Evolutionary conservation across 2,888 invertebrate species (phyloP), one percentile per base, ranked within the genome.

Genomic region (Heteropelma amictum): DNA sequence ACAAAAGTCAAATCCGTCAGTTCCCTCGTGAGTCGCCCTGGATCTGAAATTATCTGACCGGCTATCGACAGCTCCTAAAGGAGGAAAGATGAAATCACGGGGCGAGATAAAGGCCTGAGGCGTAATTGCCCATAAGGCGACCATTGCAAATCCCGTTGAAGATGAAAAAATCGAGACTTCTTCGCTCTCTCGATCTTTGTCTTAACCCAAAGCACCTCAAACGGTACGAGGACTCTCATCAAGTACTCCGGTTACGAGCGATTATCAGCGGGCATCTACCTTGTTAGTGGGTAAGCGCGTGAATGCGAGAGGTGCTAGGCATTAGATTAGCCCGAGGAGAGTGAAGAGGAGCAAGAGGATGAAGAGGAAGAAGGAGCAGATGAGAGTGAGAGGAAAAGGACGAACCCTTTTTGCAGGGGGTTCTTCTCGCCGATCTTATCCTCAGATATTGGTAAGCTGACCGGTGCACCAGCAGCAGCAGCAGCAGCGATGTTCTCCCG

Each of bases 201-300:
- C 42, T 23, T 33, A 63, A 40, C 42, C 53, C 38, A 19, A 65
- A 12, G 47, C 65, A 67, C 49, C 33, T 42, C 67, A 40, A 72
- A 77, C 77, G 47, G 38, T 54, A 45, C 54, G 63, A 68, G 53
- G 58, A 68, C 64, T 78, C 79, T 78, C 78, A 77, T 79, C 77
- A 78, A 77, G 63, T 69, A 72, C 74, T 72, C 60, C 68, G 71
- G 69, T 71, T 72, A 67, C 77, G 79, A 77, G 40, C 78, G 81
- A 84, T 81, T 86, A 86, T 85, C 85, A 80, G 78, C 71, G 72
- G 75, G 80, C 80, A 85, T 85, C 84, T 84, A 82, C 82, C 84
- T 84, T 84, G 85, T 85, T 86, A 86, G 84, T 81, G 79, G 76
- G 76, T 80, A 63, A 76, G 68, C 82, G 83, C 81, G 85, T 84